Evolutionary conservation across 1,140 invertebrate genomes (phyloP), one percentile per base, ranked within the genome.

Genomic region (Whitmania pigra): DNA sequence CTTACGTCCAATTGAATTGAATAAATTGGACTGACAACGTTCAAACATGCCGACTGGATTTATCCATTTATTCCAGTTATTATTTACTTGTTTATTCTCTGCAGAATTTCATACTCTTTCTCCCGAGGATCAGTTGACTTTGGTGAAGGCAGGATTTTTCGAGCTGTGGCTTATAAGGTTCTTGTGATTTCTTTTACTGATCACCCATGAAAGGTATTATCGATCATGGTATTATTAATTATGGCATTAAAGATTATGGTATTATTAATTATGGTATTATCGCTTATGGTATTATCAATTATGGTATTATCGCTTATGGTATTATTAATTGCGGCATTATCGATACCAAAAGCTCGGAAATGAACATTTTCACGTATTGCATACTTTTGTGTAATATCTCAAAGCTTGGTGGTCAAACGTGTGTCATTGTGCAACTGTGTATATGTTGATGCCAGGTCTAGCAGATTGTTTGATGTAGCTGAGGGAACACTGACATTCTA

Each of bases 91-190:
- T 63, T 7, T 3, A 11, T 63, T 25, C 9, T 49, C 29, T 75
- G 17, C 67, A 85, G 85, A 91, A 74, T 96, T 96, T 83, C 86
- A 87, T 77, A 87, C 89, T 69, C 85, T 95, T 69, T 87, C 88
- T 27, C 92, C 94, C 83, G 92, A 94, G 77, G 92, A 94, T 83
- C 93, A 96, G 82, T 85, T 96, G 70, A 93, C 94, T 75, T 86
- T 96, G 55, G 93, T 95, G 77, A 95, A 97, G 85, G 87, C 91
- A 76, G 93, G 93, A 53, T 97, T 97, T 85, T 94, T 97, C 81
- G 94, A 97, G 83, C 88, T 97, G 68, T 97, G 94, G 94, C 84
- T 96, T 71, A 88, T 89, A 68, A 36, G 69, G 22, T 49, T 31
- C n/a, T 36, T 4, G 6, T 70, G 57, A 25, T 20, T 25, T 18